A percentile compares a stretch with the other conserved stretches of the same genome.
These are phyloP conservation scores for Furnarius figulus DNA, from an alignment of 2,113 vertebrate species.

Conservation along the genomic window DNA sequence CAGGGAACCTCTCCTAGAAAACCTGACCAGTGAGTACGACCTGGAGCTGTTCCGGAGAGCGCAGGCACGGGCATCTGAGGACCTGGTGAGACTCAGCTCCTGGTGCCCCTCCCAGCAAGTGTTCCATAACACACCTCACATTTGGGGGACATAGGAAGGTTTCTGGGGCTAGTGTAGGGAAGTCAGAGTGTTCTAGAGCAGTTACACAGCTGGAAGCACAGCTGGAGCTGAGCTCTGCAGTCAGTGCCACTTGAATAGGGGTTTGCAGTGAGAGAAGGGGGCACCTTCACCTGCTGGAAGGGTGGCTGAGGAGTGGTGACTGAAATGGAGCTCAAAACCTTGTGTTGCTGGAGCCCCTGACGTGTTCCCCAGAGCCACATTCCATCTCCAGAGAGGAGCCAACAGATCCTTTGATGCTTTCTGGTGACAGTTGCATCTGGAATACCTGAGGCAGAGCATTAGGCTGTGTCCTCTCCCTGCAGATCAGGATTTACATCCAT, in stretches of 20 bases:
- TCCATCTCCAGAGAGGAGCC: background rate
- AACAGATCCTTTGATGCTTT: background rate
- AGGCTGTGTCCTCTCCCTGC: background rate
- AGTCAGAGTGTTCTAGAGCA: background rate
- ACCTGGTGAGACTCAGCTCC: conserved; percentile 82
- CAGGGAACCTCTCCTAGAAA: conserved; percentile 93
- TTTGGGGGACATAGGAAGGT: background rate
- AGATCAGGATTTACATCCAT: background rate
- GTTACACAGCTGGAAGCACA: background rate
- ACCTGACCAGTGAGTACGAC: conserved; percentile 98
- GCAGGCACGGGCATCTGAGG: conserved; percentile 94
- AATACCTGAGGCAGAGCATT: background rate
- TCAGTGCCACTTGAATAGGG: background rate
- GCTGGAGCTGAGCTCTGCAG: background rate
- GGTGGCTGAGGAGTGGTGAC: background rate
- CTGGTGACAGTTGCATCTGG: background rate
- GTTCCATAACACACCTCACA: background rate
- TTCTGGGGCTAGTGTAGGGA: background rate
- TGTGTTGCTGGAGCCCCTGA: background rate
- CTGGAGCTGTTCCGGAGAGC: conserved; percentile 98
- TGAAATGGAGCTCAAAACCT: background rate
- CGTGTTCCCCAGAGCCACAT: background rate
- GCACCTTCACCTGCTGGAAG: background rate
- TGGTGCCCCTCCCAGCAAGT: background rate
- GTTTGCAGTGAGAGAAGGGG: background rate